These are phyloP conservation scores for Drosophila grimshawi DNA, from an alignment of 1,140 invertebrate species.

Conservation along the genomic window DNA sequence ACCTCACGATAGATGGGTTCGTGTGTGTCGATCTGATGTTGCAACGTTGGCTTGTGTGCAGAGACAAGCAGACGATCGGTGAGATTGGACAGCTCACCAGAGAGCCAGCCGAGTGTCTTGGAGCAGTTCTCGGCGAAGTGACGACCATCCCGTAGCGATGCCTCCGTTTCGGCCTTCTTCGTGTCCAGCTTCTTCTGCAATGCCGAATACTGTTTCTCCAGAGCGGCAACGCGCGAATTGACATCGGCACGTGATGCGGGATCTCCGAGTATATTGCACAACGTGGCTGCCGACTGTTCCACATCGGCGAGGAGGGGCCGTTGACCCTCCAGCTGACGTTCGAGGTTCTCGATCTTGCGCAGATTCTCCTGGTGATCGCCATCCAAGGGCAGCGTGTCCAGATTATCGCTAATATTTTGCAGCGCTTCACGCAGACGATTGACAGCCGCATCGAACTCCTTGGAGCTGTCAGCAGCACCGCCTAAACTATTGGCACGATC, in stretches of 20 bases:
- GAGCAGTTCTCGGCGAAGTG: conserved; percentile 95
- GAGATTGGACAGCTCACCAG: conserved; percentile 90
- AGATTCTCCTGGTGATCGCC: conserved; percentile 95
- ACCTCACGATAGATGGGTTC: conserved; percentile 95
- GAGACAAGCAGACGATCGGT: conserved; percentile 93
- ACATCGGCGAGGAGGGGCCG: conserved; percentile 94
- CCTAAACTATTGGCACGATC: conserved; percentile 93
- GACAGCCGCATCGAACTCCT: conserved; percentile 95
- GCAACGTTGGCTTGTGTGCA: conserved; percentile 92
- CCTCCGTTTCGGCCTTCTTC: conserved; percentile 95
- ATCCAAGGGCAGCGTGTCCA: conserved; percentile 92
- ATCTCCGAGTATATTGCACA: conserved; percentile 96
- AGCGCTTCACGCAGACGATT: conserved; percentile 92
- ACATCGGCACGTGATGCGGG: conserved; percentile 95
- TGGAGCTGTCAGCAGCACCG: conserved; percentile 94
- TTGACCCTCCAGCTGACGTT: conserved; percentile 94
- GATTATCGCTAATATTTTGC: conserved; percentile 93
- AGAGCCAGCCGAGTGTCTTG: conserved; percentile 94
- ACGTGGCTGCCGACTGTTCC: conserved; percentile 92
- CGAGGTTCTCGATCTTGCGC: conserved; percentile 93
- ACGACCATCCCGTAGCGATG: conserved; percentile 91
- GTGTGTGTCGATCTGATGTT: conserved; percentile 94
- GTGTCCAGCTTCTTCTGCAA: conserved; percentile 95
- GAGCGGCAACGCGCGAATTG: conserved; percentile 92
- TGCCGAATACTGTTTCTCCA: conserved; percentile 93